Evolutionary conservation across 2,113 vertebrate genomes (phyloP).

Genomic region (Datnioides undecimradiatus): DNA sequence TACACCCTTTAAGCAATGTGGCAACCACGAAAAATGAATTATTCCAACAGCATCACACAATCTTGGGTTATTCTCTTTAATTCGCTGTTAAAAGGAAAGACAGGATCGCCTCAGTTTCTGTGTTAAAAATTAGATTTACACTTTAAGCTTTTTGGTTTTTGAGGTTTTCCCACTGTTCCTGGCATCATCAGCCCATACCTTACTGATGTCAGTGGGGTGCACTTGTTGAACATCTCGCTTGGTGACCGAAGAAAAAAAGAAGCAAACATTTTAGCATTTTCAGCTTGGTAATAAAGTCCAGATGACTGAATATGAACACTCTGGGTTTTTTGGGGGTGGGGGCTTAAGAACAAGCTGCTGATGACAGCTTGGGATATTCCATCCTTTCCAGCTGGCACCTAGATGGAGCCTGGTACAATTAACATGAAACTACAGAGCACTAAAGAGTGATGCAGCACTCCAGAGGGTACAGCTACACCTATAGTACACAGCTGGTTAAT

Average conservation of each 20-base stretch:
- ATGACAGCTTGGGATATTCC: conserved; percentile 70
- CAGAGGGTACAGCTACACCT: conserved; percentile 63
- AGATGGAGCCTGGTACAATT: conserved; percentile 55
- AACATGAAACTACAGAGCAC: conserved; percentile 66
- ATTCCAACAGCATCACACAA: conserved; percentile 62
- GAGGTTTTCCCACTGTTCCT: conserved; percentile 36
- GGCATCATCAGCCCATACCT: conserved; percentile 4
- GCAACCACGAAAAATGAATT: conserved; percentile 69
- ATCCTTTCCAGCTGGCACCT: conserved; percentile 61
- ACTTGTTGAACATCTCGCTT: conserved; percentile 48
- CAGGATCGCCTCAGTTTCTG: conserved; percentile 22
- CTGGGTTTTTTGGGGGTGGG: conserved; percentile 2
- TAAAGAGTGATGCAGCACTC: conserved; percentile 70
- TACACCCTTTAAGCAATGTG: conserved; percentile 68
- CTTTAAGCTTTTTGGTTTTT: conserved; percentile 20
- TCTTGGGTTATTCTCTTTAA: conserved; percentile 63
- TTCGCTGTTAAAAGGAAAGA: conserved; percentile 44
- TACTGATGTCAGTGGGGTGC: conserved; percentile 30
- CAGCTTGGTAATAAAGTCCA: conserved; percentile 34
- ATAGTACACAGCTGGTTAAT: conserved; percentile 75
- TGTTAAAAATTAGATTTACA: conserved; percentile 27
- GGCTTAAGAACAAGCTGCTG: conserved; percentile 59
- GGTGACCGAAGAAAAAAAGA: conserved; percentile 26
- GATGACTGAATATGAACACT: conserved; percentile 54
- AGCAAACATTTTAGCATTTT: conserved; percentile 42